Evolutionary conservation across 2,113 vertebrate species (phyloP).

Genomic region (Aphyosemion australe): DNA sequence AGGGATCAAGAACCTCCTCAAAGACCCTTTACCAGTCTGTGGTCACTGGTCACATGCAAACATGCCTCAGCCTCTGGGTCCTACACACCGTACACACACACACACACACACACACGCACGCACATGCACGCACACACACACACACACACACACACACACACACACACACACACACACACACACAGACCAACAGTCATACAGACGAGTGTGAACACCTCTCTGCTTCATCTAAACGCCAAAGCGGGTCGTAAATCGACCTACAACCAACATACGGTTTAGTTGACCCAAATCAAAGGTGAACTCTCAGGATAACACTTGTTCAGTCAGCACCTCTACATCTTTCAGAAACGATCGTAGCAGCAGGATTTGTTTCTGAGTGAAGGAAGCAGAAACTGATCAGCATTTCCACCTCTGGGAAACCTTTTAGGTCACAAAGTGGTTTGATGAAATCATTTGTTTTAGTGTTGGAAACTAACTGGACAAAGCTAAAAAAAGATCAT

Average conservation of each 20-base stretch:
- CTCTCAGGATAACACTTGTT: background rate
- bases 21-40: slow-evolving; percentile 51
- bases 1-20: slow-evolving; percentile 35
- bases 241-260: too few species aligned
- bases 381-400: slow-evolving; percentile 9
- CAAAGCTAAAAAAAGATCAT: too few species aligned
- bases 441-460: too few species aligned
- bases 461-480: too few species aligned
- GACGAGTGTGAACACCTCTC: background rate
- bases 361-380: slow-evolving; percentile 1
- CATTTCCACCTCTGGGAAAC: background rate
- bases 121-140: background rate
- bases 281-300: too few species aligned
- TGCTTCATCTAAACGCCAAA: too few species aligned
- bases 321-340: background rate
- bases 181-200: too few species aligned
- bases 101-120: background rate
- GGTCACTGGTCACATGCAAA: slow-evolving; percentile 39
- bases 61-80: slow-evolving; percentile 37
- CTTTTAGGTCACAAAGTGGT: too few species aligned
- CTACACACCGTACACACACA: background rate
- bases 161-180: too few species aligned
- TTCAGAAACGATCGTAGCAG: slow-evolving; percentile 4
- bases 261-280: too few species aligned
- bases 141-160: background rate